These are phyloP conservation scores for Greenwoodochromis staneri DNA, from an alignment of 2,113 vertebrate genomes.

Conservation along the genomic window DNA sequence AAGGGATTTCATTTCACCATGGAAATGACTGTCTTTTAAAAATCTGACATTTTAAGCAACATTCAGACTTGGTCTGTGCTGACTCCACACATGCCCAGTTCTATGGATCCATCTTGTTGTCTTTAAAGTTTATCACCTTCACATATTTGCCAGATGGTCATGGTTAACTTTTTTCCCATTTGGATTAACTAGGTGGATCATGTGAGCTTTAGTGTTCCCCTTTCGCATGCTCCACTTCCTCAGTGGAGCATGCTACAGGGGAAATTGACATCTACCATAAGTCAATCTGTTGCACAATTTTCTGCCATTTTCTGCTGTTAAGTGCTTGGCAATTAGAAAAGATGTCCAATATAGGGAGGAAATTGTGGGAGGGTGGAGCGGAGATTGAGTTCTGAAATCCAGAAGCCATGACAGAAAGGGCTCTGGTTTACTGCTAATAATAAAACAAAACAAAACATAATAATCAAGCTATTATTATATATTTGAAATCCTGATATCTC, in stretches of 20 bases:
- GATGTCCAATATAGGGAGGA: neutral
- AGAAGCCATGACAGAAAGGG: neutral
- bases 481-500: neutral
- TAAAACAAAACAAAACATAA: neutral
- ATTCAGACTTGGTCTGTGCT: neutral
- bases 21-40: neutral
- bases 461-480: neutral
- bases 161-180: neutral
- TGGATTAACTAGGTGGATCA: neutral
- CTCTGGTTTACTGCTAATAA: neutral
- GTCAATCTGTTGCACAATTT: neutral
- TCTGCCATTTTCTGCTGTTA: neutral
- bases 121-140: neutral
- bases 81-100: neutral
- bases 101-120: neutral
- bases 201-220: neutral
- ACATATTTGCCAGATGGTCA: neutral
- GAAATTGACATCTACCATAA: neutral
- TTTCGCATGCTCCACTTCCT: neutral
- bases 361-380: neutral
- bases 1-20: neutral
- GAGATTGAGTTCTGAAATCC: neutral
- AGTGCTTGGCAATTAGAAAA: neutral
- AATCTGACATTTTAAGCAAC: neutral
- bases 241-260: neutral